These are phyloP conservation scores for Microctonus brassicae DNA, from an alignment of 2,888 invertebrate species.

Conservation along the genomic window DNA sequence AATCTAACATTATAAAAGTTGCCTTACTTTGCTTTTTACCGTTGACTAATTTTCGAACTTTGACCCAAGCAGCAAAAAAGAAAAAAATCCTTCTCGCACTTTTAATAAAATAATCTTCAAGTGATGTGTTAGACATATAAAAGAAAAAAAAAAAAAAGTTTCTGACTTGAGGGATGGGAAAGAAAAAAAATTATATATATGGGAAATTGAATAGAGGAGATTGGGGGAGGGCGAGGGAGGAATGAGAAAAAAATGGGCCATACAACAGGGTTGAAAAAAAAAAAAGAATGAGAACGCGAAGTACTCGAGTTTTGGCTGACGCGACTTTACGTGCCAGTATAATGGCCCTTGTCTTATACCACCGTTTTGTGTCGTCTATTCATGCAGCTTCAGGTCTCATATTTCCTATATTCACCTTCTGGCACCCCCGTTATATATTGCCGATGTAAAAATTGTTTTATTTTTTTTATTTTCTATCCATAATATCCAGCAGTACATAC, in stretches of 20 bases:
- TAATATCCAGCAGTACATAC: not conserved
- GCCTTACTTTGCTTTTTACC: not conserved
- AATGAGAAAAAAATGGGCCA: slow-evolving; percentile 36
- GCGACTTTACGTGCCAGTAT: slow-evolving; percentile 64
- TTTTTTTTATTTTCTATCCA: not conserved
- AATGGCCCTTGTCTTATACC: slow-evolving; percentile 62
- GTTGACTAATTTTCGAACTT: not conserved
- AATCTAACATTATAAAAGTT: not conserved
- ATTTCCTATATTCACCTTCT: slow-evolving; percentile 21
- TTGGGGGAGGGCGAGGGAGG: slow-evolving; percentile 1
- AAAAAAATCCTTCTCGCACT: not conserved
- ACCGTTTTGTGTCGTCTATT: slow-evolving; percentile 54
- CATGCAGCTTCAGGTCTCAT: slow-evolving; percentile 51
- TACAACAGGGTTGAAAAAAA: slow-evolving; percentile 36
- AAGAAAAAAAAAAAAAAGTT: not conserved
- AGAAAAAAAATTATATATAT: not conserved
- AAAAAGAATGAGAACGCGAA: slow-evolving; percentile 49
- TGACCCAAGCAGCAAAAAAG: not conserved
- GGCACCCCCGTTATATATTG: too few relatives aligned
- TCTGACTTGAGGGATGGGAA: not conserved
- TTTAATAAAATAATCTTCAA: not conserved
- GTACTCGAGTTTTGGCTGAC: slow-evolving; percentile 62
- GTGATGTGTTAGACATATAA: not conserved
- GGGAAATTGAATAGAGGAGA: slow-evolving; percentile 3
- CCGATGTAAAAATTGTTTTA: slow-evolving; percentile 21